Base-by-base conservation (phyloP, 2,797 vertebrate genomes). In the Chloroceryle amazona region DNA sequence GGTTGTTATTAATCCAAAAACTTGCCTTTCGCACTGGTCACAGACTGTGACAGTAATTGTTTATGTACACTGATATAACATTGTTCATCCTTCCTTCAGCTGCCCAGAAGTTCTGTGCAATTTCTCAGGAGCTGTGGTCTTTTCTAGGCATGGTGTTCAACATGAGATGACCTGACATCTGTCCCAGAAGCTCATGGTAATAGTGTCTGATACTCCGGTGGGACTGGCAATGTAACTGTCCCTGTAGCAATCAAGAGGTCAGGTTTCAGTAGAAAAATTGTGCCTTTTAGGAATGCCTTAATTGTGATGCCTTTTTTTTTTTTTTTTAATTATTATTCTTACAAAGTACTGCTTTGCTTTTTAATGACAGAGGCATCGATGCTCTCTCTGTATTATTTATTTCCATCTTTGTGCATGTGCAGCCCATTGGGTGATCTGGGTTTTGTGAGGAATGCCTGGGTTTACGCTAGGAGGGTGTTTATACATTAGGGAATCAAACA, bases 281-380 rank as follows among this genome's bases (percentile, higher is more conserved):
- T 7, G 22, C 25, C 0, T 0, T 49, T 79, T 58, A 47, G 5
- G 10, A 39, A 39, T 39, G 6, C 2, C 16, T 62, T 44, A 35
- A 39, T 9, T 57, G 31, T 39, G 10, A 60, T 37, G 35, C 35
- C 35, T 37, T 37, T 37, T 37, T 37, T 37, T 37, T 37, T 37
- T 37, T 37, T 37, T 37, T 37, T 37, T 37, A 37, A 37, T 37
- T 8, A 57, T 35, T 54, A 22, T 70, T 88, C 73, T 51, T 22
- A 4, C 8, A 47, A 25, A 74, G 57, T 58, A 42, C 4, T 25
- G 6, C 6, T 14, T 71, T 81, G 18, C 3, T 76, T 72, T 60
- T 5, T 31, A 31, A 37, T 52, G 39, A 81, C 3, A 35, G 42
- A 58, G 19, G 21, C 25, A 73, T 16, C 5, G 46, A 35, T 22